Evolutionary conservation across 2,113 vertebrate species (phyloP), one percentile per base, ranked within the genome.

Genomic region (Pomatostomus ruficeps): DNA sequence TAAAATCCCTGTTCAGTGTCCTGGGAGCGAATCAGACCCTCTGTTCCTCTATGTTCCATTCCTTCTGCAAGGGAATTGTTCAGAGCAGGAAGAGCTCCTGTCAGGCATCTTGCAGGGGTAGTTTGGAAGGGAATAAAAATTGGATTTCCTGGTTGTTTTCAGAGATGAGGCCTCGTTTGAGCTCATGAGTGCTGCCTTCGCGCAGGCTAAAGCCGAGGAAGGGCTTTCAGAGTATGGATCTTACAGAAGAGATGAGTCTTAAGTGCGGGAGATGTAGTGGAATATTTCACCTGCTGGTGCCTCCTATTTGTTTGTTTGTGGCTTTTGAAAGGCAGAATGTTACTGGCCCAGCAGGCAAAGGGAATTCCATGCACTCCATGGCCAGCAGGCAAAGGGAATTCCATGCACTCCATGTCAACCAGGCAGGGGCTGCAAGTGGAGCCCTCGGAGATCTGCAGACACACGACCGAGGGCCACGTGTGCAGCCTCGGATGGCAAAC

Each of bases 91-190:
- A 6, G n/a, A 67, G 0, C 11, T 66, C 1, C 28, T 22, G n/a
- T 42, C 21, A n/a, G 66, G 28, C 16, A 7, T 58, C 65, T 78
- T 77, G 43, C 22, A 82, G 57, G 31, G 19, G 14, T 61, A 10
- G 5, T 76, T 83, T 82, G 43, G 18, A 42, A 65, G 19, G n/a
- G 33, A 52, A 65, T 38, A 14, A 28, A 71, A 52, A 48, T 35
- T 57, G 36, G 8, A 43, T 92, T 92, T 93, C 68, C 51, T 73
- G 43, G 28, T 78, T 21, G 12, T 54, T 61, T 83, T 66, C 59
- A 59, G 71, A 52, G 67, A 17, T 23, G 19, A 35, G 19, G 13
- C 51, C 28, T 79, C 2, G 0, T 0, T 0, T 40, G 76, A 92
- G 23, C 31, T 33, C 8, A 1, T 26, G 16, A 67, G n/a, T 59